phyloP scores from a whole-genome alignment of 2,113 vertebrate species.

The Struthio camelus region DNA sequence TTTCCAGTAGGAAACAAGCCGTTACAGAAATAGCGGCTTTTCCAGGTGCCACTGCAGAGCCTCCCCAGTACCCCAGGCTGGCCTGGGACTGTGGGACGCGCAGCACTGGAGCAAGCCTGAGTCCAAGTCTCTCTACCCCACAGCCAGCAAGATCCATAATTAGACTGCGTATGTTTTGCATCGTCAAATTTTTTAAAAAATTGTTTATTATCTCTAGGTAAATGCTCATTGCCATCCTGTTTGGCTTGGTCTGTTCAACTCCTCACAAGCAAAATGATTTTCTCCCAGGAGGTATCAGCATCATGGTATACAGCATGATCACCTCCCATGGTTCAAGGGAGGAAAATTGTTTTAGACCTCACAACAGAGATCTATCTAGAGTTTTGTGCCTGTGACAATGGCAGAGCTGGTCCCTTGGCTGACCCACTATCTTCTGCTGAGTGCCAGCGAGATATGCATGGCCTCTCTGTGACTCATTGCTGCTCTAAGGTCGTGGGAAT shows the following conservation, averaged over 20 bases:
- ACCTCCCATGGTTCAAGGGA: neutral
- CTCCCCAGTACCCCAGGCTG: neutral
- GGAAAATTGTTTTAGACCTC: neutral
- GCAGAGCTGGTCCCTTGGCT: neutral
- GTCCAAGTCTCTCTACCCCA: neutral
- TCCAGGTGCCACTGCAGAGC: neutral
- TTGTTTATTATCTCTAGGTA: neutral
- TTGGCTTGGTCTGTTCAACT: neutral
- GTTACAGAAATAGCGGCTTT: neutral
- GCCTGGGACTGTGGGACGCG: neutral
- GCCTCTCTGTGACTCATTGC: neutral
- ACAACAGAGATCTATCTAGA: neutral
- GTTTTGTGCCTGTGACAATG: neutral
- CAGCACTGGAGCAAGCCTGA: neutral
- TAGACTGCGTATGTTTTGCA: neutral
- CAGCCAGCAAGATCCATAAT: neutral
- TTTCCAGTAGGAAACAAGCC: neutral
- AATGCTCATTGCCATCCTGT: neutral
- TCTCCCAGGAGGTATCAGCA: neutral
- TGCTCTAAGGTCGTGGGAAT: accelerated
- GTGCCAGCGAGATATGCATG: accelerated
- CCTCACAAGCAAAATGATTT: neutral
- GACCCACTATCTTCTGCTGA: neutral
- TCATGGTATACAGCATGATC: too few species aligned
- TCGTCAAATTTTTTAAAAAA: neutral